These are phyloP conservation scores for Epinephelus coioides DNA, from an alignment of 2,797 vertebrate genomes.

Conservation along the genomic window DNA sequence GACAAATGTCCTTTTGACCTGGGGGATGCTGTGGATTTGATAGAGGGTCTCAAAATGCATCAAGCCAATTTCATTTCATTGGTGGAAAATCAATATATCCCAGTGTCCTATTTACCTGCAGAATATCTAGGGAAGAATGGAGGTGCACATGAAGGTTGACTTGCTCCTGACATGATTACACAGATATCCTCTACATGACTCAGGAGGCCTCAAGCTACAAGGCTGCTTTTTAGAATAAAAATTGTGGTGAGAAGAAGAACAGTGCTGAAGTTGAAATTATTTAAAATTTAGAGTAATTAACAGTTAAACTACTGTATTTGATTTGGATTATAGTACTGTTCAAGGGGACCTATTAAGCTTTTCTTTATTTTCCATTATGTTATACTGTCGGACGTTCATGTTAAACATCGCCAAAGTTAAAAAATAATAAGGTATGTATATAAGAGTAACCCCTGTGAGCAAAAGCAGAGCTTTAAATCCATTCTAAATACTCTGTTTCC, in stretches of 20 bases:
- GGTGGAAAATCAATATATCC: constrained; percentile 70
- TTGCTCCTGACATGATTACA: constrained; percentile 21
- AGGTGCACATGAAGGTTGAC: constrained; percentile 42
- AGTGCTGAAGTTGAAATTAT: neutral
- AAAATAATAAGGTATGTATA: no score
- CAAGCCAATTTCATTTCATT: constrained; percentile 69
- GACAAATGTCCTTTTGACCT: constrained; percentile 34
- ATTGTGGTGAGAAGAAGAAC: neutral
- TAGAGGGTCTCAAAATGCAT: constrained; percentile 68
- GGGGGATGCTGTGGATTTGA: constrained; percentile 60
- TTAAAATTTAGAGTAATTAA: neutral
- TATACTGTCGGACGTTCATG: no score
- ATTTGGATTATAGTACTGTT: neutral
- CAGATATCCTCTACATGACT: neutral
- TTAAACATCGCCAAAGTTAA: no score
- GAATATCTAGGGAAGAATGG: constrained; percentile 35
- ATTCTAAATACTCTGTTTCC: no score
- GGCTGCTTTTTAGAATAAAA: neutral
- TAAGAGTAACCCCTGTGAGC: no score
- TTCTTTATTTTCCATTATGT: no score
- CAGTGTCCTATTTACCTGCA: constrained; percentile 64
- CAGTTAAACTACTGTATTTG: neutral
- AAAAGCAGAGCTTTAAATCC: no score
- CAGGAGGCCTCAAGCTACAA: neutral
- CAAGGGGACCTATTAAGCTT: no score